phyloP scores from a whole-genome alignment of 2,888 invertebrate genomes.

The Coelogynopora nodosa region DNA sequence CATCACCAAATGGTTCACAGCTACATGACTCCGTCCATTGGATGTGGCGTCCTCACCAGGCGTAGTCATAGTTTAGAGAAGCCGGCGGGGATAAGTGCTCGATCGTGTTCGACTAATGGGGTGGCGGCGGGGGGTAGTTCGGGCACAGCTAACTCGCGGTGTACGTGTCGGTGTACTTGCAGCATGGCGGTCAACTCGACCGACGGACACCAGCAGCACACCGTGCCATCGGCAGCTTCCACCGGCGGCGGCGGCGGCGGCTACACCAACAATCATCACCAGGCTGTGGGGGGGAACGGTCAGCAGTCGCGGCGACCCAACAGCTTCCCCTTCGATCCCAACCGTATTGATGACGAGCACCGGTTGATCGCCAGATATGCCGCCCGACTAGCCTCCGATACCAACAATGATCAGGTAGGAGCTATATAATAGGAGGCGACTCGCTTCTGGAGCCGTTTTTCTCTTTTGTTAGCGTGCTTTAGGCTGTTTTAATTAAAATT shows the following conservation, averaged over 20 bases:
- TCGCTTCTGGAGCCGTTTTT: too few relatives aligned
- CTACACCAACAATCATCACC: neutral
- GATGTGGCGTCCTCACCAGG: neutral
- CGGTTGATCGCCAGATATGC: constrained; percentile 93
- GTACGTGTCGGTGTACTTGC: constrained; percentile 36
- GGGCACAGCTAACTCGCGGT: neutral
- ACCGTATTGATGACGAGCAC: constrained; percentile 78
- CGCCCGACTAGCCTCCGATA: constrained; percentile 83
- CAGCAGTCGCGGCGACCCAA: constrained; percentile 17
- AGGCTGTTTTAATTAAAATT: too few relatives aligned
- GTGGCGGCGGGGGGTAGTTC: neutral
- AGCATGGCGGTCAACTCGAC: neutral
- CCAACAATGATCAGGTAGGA: constrained; percentile 62
- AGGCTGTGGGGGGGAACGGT: constrained; percentile 3
- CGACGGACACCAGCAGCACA: neutral
- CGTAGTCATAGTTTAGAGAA: neutral
- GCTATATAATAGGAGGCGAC: too few relatives aligned
- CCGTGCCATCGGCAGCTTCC: neutral
- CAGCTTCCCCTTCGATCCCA: constrained; percentile 50
- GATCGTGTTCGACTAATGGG: neutral
- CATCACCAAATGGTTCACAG: neutral
- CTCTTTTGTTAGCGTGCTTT: too few relatives aligned
- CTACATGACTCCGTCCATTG: neutral
- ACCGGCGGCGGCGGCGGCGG: neutral
- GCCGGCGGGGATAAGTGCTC: neutral